Evolutionary conservation across 2,113 vertebrate species (phyloP), one percentile per base, ranked within the genome.

Genomic region (Microcebus murinus): DNA sequence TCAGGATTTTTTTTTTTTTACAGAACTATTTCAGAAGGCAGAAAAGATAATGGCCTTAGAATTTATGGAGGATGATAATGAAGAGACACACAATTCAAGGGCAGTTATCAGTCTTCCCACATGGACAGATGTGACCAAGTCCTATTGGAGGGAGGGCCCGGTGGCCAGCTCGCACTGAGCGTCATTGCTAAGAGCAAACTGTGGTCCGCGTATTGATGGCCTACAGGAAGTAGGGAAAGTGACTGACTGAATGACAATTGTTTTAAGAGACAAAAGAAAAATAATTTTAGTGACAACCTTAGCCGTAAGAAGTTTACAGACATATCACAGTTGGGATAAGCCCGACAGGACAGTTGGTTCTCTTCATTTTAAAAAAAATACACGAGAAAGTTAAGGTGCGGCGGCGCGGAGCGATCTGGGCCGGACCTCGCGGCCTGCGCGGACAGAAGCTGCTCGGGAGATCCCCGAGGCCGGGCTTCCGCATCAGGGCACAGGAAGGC

Each of bases 261-360:
- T 86, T 89, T 86, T 63, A 45, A 86, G 76, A 94, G 50, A 55
- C 61, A 76, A 48, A 87, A 83, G 67, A 27, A 90, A 96, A 90
- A 79, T 48, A 77, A 39, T 82, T 34, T 48, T 15, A 34, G 20
- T 77, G 39, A 76, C 10, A 81, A 18, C 5, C 27, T 77, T 39
- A 68, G 17, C 50, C 89, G 77, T 36, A 88, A 65, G 86, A 73
- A 63, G 48, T 61, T 94, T 94, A 71, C 55, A 93, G 89, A 88
- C 48, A 39, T 86, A 83, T 81, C 18, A 59, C 55, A 6, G 1
- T 29, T 29, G 52, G 50, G 42, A 81, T 81, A 71, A 76, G n/a
- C 1, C 36, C 42, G 29, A 52, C 3, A 48, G 25, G 36, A 68
- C 15, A 73, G 70, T 70, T 67, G 27, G 59, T 68, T 21, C 31